Base-by-base conservation (phyloP, 2,113 vertebrate genomes). In the Glaucidium brasilianum region DNA sequence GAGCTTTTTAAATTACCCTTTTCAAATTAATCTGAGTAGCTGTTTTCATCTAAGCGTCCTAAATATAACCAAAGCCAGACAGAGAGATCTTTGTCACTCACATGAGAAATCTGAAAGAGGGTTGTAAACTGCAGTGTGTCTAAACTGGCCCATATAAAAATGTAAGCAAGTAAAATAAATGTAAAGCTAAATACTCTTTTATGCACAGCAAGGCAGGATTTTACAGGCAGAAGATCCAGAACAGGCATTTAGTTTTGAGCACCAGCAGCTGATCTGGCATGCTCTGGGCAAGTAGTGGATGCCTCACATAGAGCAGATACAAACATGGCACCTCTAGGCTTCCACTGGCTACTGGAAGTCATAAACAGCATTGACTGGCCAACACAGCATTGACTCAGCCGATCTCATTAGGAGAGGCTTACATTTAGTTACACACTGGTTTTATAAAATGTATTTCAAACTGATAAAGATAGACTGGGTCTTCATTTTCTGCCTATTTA, bases 61-160 rank as follows among this genome's bases (percentile, higher is more conserved):
- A 98, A 97, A 96, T 96, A 94, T 76, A 96, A 78, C 87, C 47
- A 14, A 39, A 90, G 68, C 47, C 71, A 94, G 94, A 98, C 88
- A 97, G 97, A 97, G 91, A 83, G 43, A 85, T 80, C 92, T 96
- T 97, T 97, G 96, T 97, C 74, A 59, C 59, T 43, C 53, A 27
- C 53, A 90, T 12, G 47, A 78, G 68, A 90, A 72, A 39, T 87
- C 82, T 95, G 89, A 78, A 74, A 88, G 92, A 95, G 80, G 75
- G 86, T 37, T 94, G 72, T 72, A 69, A 88, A 67, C 41, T 21
- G 66, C 72, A 91, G 55, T 52, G 37, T 34, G 37, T 15, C 81
- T 74, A 12, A 64, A 41, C 45, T 27, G 67, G 80, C 45, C 53
- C 83, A 29, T 66, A 49, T 35, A 22, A 94, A 82, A 87, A 78